phyloP scores from a whole-genome alignment of 2,888 invertebrate species.

The Eupithecia insigniata region DNA sequence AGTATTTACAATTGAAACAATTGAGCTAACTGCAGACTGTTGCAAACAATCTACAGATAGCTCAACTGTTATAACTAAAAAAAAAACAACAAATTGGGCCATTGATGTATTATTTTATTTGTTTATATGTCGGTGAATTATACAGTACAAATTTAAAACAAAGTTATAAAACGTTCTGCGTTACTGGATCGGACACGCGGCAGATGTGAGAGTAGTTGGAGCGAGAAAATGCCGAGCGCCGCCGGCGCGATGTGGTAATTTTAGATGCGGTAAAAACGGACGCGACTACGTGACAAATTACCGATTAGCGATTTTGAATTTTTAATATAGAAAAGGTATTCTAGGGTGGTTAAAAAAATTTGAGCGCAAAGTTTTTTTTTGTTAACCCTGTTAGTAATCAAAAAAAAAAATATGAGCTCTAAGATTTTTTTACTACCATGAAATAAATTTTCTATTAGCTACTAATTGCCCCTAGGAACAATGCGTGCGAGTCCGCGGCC shows the following conservation, averaged over 20 bases:
- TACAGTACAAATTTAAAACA: not conserved
- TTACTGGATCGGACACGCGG: constrained; percentile 52
- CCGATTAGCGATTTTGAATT: too few species aligned
- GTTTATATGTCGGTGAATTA: not conserved
- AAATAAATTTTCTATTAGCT: not conserved
- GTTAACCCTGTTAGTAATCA: too few species aligned
- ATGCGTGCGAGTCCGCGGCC: not conserved
- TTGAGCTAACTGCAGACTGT: too few species aligned
- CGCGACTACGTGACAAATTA: not conserved
- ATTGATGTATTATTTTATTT: not conserved
- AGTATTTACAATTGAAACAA: too few species aligned
- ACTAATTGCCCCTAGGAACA: not conserved
- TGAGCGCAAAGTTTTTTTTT: too few species aligned
- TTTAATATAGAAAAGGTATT: too few species aligned
- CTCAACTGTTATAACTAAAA: too few species aligned
- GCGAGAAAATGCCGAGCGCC: constrained; percentile 64
- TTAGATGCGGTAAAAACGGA: constrained; percentile 50
- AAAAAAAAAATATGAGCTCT: not conserved
- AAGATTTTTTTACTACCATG: too few species aligned
- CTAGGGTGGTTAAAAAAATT: too few species aligned
- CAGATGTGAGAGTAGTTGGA: constrained; percentile 71
- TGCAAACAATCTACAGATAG: too few species aligned
- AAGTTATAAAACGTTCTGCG: constrained; percentile 37
- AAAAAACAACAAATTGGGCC: not conserved
- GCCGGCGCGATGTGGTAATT: constrained; percentile 27